Conservation (phyloP, 2,113 vertebrate genomes). For the Nannospalax galili region DNA sequence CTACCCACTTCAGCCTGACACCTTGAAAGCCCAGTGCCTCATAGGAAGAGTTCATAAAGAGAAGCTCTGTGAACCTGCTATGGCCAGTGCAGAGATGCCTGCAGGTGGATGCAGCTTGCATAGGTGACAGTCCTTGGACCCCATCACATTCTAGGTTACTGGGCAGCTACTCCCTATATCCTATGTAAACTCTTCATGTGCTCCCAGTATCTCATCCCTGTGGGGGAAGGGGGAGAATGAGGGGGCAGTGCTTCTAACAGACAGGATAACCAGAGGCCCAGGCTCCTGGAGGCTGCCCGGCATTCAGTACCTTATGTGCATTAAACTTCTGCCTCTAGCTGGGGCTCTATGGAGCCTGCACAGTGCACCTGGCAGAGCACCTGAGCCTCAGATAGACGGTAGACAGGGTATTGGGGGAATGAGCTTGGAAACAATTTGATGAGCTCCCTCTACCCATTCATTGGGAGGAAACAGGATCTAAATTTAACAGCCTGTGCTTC, state of each 20-base stretch:
- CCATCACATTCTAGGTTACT: no score
- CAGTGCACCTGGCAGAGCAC: neutral
- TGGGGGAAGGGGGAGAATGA: neutral
- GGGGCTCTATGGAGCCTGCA: neutral
- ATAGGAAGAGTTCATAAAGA: neutral
- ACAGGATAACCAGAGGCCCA: neutral
- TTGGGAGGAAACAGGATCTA: neutral
- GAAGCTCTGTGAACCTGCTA: neutral
- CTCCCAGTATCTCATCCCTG: neutral
- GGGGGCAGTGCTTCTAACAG: neutral
- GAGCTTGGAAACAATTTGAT: neutral
- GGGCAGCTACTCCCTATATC: neutral
- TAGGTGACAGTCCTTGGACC: neutral
- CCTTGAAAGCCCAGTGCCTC: neutral
- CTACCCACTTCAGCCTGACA: neutral
- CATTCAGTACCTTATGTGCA: fast-evolving
- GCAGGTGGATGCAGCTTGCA: fast-evolving
- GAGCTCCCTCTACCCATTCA: neutral
- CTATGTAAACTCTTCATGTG: neutral
- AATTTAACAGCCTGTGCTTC: neutral
- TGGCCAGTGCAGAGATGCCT: neutral
- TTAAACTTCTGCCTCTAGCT: neutral
- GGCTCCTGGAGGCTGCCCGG: neutral
- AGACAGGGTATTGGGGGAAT: no score
- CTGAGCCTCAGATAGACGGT: neutral